phyloP scores from a whole-genome alignment of 2,113 vertebrate genomes.

The Leiothrix lutea region DNA sequence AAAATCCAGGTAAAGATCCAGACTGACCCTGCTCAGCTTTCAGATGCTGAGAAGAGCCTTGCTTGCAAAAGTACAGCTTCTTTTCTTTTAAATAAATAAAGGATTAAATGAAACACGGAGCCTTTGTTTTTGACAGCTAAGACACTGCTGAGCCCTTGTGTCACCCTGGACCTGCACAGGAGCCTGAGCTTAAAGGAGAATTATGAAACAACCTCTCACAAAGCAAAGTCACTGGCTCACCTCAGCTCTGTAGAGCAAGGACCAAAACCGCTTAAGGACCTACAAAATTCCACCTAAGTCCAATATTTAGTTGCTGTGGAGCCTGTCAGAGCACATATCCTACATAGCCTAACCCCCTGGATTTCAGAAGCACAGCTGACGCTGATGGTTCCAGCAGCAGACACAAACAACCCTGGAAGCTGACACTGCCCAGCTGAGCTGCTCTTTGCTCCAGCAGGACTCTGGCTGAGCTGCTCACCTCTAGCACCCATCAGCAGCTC shows the following conservation, averaged over 20 bases:
- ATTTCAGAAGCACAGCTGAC: accelerated
- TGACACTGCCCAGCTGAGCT: background rate
- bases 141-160: background rate
- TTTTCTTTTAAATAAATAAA: background rate
- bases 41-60: background rate
- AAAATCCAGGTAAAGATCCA: background rate
- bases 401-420: background rate
- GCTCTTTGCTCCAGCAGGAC: background rate
- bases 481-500: background rate
- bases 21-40: background rate
- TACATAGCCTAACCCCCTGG: accelerated
- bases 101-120: background rate
- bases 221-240: background rate
- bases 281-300: background rate
- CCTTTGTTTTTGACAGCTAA: background rate
- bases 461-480: background rate
- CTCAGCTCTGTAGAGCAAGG: background rate
- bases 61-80: background rate
- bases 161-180: background rate
- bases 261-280: background rate
- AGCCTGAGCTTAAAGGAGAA: background rate
- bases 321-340: background rate
- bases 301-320: background rate
- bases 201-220: background rate
- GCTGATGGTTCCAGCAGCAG: background rate